A percentile compares a stretch with the other conserved stretches of the same genome.
These are phyloP conservation scores for Stomatorhinus walkeri DNA, from an alignment of 2,797 vertebrate species.

Conservation along the genomic window DNA sequence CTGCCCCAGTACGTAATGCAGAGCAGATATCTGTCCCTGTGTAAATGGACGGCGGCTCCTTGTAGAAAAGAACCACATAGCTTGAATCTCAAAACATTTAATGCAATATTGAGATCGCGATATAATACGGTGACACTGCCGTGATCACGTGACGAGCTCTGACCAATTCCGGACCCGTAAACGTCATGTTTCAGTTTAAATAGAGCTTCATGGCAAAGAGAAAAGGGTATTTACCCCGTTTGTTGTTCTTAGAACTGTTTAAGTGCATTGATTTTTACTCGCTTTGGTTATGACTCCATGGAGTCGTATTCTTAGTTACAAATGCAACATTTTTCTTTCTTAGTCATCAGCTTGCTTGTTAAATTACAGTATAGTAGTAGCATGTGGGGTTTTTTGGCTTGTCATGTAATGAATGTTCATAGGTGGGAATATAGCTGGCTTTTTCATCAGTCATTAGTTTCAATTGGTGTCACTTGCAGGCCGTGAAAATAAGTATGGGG, in stretches of 20 bases:
- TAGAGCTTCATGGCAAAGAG: neutral
- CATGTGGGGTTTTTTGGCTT: neutral
- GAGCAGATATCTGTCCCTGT: neutral
- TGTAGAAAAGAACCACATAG: neutral
- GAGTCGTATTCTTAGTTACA: neutral
- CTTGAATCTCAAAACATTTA: neutral
- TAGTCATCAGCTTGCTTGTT: neutral
- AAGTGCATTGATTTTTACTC: neutral
- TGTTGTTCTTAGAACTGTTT: neutral
- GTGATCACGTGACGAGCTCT: neutral
- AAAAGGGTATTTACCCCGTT: neutral
- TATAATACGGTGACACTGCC: neutral
- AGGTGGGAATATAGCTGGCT: neutral
- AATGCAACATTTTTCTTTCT: neutral
- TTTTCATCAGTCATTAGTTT: neutral
- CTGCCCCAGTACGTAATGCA: neutral
- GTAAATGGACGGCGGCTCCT: neutral
- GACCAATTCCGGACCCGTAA: neutral
- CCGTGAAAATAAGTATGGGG: slow-evolving; percentile 46
- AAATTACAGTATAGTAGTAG: neutral
- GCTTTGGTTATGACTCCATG: neutral
- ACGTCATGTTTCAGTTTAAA: neutral
- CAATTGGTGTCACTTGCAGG: neutral
- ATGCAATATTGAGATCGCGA: neutral
- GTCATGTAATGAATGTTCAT: neutral